Percentiles rank a stretch among this genome's conserved stretches.
These are phyloP conservation scores for Augiades crinisus DNA, from an alignment of 2,888 invertebrate species.

Conservation along the genomic window DNA sequence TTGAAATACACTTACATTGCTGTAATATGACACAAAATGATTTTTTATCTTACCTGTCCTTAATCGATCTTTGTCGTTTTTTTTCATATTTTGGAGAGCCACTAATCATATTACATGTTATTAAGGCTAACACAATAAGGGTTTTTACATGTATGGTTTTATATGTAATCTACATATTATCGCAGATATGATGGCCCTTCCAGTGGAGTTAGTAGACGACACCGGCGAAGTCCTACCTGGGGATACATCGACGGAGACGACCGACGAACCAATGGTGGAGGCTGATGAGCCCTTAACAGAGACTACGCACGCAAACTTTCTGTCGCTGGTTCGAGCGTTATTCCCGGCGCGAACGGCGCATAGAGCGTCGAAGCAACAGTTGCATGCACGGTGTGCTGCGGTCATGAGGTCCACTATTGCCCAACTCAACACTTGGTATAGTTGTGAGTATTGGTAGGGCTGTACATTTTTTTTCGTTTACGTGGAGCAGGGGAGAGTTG, in stretches of 20 bases:
- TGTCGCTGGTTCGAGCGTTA: constrained; percentile 93
- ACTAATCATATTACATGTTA: too few species aligned
- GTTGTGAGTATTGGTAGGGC: constrained; percentile 64
- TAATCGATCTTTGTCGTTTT: too few species aligned
- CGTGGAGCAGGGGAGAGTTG: too few species aligned
- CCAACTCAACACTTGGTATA: constrained; percentile 91
- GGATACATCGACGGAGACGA: constrained; percentile 45
- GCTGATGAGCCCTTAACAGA: constrained; percentile 83
- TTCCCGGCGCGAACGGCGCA: constrained; percentile 93
- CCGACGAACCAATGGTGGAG: constrained; percentile 43
- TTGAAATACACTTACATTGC: too few species aligned
- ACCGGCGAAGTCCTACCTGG: constrained; percentile 60
- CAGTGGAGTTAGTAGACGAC: constrained; percentile 86
- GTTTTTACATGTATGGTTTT: too few species aligned
- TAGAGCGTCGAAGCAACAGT: constrained; percentile 88
- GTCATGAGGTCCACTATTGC: constrained; percentile 92
- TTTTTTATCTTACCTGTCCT: too few species aligned
- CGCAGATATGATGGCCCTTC: constrained; percentile 88
- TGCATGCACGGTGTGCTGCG: constrained; percentile 86
- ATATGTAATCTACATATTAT: too few species aligned
- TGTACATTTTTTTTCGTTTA: too few species aligned
- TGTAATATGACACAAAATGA: too few species aligned
- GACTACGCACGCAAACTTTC: constrained; percentile 92
- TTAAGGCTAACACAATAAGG: too few species aligned
- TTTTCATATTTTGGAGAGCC: too few species aligned